Conservation (phyloP, 2,797 vertebrate species). For the Pelobates cultripes region DNA sequence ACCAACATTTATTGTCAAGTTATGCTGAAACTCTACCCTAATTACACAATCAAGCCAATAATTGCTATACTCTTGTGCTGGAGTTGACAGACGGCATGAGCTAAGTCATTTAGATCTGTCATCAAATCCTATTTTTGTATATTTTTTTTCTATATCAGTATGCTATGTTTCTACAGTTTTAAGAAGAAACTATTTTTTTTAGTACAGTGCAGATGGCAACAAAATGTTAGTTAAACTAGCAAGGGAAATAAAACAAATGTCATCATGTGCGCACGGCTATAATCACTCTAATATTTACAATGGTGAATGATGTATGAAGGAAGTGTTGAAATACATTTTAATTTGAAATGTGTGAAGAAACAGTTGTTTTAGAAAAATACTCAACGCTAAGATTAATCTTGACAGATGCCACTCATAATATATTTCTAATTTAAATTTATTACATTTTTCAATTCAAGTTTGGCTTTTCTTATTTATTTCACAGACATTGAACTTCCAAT, state of each 20-base stretch:
- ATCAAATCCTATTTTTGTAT: no score
- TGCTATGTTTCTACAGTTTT: no score
- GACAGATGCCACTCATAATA: neutral
- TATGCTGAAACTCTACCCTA: no score
- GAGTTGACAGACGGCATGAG: no score
- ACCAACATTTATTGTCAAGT: no score
- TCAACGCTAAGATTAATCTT: neutral
- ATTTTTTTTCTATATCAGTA: no score
- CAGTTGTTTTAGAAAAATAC: neutral
- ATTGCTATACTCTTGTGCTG: no score
- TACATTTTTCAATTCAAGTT: neutral
- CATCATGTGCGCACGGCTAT: neutral
- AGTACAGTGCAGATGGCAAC: neutral
- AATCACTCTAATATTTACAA: neutral
- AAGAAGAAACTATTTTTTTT: neutral
- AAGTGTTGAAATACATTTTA: neutral
- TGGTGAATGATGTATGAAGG: neutral
- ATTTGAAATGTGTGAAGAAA: neutral
- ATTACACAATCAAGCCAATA: no score
- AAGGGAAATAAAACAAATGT: constrained; percentile 11
- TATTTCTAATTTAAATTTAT: constrained; percentile 1
- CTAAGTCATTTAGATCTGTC: no score
- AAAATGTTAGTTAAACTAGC: neutral
- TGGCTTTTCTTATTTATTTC: neutral
- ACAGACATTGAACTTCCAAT: neutral